Base-by-base conservation (phyloP, 2,888 invertebrate species). In the Tetramorium bicarinatum region DNA sequence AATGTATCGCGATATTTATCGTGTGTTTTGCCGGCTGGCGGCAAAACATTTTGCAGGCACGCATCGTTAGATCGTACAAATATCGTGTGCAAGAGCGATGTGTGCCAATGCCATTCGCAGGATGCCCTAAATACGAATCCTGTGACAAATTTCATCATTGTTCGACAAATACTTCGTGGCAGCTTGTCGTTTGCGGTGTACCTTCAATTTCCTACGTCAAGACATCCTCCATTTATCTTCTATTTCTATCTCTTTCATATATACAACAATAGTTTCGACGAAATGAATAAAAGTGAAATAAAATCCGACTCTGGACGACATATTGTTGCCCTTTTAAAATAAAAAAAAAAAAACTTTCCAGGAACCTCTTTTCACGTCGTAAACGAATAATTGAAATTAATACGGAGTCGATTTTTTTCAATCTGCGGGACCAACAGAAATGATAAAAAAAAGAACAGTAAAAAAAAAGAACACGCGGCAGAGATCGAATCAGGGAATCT, bases 11-110 rank as follows among this genome's bases (percentile, higher is more conserved):
- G 41, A 47, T n/a, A 49, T 62, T 47, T 15, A 49, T 47, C 25
- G 18, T 49, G 2, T 15, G 49, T 62, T 76, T 41, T 13, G 15
- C 21, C 18, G 47, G 15, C 15, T 54, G 38, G 0, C 62, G 56
- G 21, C n/a, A 3, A 9, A 15, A 54, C 52, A 54, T 59, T 66
- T 8, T 29, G 3, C 9, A 25, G 59, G 11, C 29, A 44, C 25
- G 54, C 34, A 64, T 66, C 66, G 41, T 76, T 64, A 76, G 25
- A 64, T 76, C 52, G 25, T 52, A 49, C 47, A 6, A 61, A 34
- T 44, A 44, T 74, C 74, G 29, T 29, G n/a, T 13, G 8, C 7
- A 44, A 47, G 34, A 56, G 6, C 56, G 59, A 75, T 18, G 11
- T 66, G 41, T 66, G 41, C n/a, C n/a, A 41, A 41, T 66, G 13